These are phyloP conservation scores for Erethizon dorsatum DNA, from an alignment of 2,797 vertebrate genomes.

Conservation along the genomic window DNA sequence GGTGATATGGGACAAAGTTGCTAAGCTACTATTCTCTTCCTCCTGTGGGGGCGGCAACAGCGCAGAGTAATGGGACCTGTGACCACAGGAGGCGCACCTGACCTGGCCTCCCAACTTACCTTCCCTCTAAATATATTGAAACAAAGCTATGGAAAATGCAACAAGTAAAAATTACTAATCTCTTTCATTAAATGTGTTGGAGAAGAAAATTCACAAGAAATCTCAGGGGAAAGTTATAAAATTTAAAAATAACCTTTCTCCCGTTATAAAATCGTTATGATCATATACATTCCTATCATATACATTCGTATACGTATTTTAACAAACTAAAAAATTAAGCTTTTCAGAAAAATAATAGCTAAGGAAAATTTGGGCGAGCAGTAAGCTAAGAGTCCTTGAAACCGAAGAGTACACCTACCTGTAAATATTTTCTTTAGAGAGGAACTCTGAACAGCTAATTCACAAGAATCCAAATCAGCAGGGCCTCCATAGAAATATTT, in stretches of 20 bases:
- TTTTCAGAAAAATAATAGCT: not conserved
- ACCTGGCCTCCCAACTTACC: not conserved
- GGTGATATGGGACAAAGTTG: not conserved
- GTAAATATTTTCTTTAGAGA: not conserved
- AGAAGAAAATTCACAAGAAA: not conserved
- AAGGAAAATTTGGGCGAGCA: not conserved
- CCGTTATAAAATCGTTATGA: not conserved
- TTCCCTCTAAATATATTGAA: conserved; percentile 9
- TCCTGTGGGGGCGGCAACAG: not conserved
- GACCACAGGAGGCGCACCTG: not conserved
- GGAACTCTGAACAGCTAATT: not conserved
- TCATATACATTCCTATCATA: not conserved
- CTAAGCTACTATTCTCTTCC: not conserved
- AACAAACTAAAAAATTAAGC: not conserved
- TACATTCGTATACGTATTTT: not conserved
- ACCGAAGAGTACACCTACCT: not conserved
- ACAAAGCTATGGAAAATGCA: not conserved
- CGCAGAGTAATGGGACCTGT: not conserved
- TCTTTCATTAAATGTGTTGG: not conserved
- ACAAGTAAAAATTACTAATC: not conserved
- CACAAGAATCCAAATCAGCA: not conserved
- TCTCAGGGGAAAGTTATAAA: not conserved
- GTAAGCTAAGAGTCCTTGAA: not conserved
- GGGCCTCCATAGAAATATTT: not conserved
- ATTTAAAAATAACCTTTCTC: conserved; percentile 11